A percentile compares a stretch with the other conserved stretches of the same genome.
Conservation (phyloP, 2,113 vertebrate genomes). For the Rana temporaria region DNA sequence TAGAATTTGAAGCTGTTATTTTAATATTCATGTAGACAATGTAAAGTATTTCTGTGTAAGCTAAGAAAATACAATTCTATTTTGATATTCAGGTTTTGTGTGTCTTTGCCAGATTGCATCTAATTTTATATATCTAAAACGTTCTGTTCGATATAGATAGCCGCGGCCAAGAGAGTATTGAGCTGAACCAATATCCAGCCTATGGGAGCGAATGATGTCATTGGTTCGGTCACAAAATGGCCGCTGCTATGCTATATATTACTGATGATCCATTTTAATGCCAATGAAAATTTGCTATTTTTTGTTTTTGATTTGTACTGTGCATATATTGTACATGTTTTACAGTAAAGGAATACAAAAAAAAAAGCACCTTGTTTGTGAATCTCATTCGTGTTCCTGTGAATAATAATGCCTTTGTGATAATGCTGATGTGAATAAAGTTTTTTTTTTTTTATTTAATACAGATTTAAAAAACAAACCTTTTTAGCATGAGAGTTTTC, state of each 20-base stretch:
- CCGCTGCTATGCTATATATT: not conserved
- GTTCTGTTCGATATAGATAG: no score
- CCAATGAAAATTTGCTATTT: conserved; percentile 35
- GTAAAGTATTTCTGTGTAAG: conserved; percentile 15
- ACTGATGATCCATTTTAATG: not conserved
- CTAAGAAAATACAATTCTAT: conserved; percentile 21
- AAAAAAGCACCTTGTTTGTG: conserved; percentile 59
- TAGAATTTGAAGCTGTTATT: conserved; percentile 24
- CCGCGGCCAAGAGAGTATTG: no score
- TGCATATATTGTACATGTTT: conserved; percentile 23
- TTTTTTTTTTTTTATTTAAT: conserved; percentile 69
- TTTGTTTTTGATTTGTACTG: conserved; percentile 23
- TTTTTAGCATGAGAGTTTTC: not conserved
- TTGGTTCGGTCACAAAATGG: not conserved
- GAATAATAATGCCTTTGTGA: conserved; percentile 57
- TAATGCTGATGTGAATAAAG: conserved; percentile 69
- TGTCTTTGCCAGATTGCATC: conserved; percentile 23
- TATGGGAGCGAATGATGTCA: conserved; percentile 2
- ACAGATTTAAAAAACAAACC: conserved; percentile 37
- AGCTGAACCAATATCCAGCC: not conserved
- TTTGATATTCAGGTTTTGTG: conserved; percentile 25
- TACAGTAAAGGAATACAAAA: conserved; percentile 34
- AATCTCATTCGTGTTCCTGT: conserved; percentile 35
- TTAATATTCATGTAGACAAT: conserved; percentile 2
- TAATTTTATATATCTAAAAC: not conserved